Evolutionary conservation across 92 coral and sea anemone species (phyloP).

Genomic region (Umimayanthus kanabou): DNA sequence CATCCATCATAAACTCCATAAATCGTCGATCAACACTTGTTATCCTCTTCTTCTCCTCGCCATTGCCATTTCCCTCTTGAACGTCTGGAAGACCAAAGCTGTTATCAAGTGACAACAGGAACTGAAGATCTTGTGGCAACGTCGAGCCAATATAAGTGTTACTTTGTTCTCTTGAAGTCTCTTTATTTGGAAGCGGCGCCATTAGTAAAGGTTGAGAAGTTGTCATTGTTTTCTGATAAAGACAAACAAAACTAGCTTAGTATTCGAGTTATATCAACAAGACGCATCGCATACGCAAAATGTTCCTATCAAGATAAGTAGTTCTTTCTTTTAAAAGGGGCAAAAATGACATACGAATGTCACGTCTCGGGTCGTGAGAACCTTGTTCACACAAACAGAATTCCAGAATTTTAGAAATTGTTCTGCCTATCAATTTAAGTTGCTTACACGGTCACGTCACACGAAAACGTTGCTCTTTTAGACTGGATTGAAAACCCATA

Average conservation of each 20-base stretch:
- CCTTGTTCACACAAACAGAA: neutral
- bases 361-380: slow-evolving; percentile 18
- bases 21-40: slow-evolving; percentile 71
- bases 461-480: no score
- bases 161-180: neutral
- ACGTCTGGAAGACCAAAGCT: neutral
- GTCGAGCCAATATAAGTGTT: slow-evolving; percentile 19
- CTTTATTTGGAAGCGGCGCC: neutral
- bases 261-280: neutral
- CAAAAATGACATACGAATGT: neutral
- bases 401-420: neutral
- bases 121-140: slow-evolving; percentile 30
- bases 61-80: slow-evolving; percentile 8
- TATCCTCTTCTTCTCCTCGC: neutral
- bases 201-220: neutral
- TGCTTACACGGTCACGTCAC: no score
- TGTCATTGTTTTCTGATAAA: neutral
- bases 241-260: neutral
- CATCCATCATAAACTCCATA: slow-evolving; percentile 79
- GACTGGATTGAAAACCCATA: neutral
- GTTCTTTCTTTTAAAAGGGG: neutral
- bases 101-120: slow-evolving; percentile 1
- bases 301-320: neutral
- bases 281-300: neutral
- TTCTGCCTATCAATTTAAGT: neutral